Percentiles rank a stretch among this genome's conserved stretches.
phyloP scores from a whole-genome alignment of 1,140 invertebrate species.

The Magallana angulata region DNA sequence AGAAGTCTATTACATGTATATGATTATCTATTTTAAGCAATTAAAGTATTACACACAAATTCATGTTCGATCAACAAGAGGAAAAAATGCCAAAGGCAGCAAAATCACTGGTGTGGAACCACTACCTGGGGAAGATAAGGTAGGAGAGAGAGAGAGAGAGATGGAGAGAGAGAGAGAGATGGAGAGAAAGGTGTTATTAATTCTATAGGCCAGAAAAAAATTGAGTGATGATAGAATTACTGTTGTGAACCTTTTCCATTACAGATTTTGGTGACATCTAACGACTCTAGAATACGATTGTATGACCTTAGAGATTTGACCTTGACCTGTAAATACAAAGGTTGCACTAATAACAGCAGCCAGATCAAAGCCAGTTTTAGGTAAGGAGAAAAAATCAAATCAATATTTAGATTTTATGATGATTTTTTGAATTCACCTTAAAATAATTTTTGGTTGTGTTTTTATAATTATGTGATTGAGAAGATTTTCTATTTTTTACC shows the following conservation, averaged over 20 bases:
- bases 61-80: constrained; percentile 94
- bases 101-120: constrained; percentile 99
- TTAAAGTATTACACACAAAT: constrained; percentile 99
- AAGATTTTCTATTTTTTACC: no score
- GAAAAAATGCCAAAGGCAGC: constrained; percentile 94
- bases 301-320: constrained; percentile 98
- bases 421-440: no score
- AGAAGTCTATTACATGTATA: no score
- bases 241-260: not conserved
- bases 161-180: not conserved
- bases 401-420: no score
- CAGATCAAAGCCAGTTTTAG: constrained; percentile 97
- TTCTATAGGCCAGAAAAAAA: not conserved
- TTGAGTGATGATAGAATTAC: not conserved
- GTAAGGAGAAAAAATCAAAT: constrained; percentile 63
- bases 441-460: no score
- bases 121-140: constrained; percentile 96
- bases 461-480: no score
- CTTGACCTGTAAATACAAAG: constrained; percentile 97
- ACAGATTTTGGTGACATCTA: constrained; percentile 96
- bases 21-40: constrained; percentile 81
- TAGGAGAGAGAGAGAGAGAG: constrained; percentile 62
- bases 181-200: no score
- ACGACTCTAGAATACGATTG: constrained; percentile 96
- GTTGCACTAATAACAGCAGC: constrained; percentile 96